Conservation (phyloP, 2,113 vertebrate species). For the Chlamydotis undulata region DNA sequence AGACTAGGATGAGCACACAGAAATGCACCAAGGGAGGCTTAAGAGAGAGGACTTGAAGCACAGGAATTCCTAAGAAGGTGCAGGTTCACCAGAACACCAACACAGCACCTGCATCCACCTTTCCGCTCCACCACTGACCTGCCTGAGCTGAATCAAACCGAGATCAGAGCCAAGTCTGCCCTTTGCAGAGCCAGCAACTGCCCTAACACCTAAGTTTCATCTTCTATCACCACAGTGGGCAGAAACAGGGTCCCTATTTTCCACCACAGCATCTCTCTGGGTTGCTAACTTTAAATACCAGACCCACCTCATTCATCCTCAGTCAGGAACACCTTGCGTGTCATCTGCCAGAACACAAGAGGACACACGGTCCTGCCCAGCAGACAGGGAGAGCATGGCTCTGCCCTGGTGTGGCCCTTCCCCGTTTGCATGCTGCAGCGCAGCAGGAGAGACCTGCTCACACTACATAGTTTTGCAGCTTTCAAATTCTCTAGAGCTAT, state of each 20-base stretch:
- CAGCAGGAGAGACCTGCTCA: accelerated
- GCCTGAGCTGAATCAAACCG: not conserved
- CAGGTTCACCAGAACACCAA: not conserved
- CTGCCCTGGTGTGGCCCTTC: not conserved
- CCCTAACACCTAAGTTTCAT: not conserved
- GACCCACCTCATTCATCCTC: accelerated
- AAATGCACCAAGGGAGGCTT: not conserved
- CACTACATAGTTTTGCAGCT: accelerated
- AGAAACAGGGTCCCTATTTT: not conserved
- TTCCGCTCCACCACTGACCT: not conserved
- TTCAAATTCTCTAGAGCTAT: accelerated
- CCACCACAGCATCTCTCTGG: not conserved
- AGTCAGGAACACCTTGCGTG: not conserved
- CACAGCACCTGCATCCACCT: not conserved
- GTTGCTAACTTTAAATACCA: accelerated
- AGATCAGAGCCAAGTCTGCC: accelerated
- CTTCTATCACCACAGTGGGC: not conserved
- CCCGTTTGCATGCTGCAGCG: accelerated
- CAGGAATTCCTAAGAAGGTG: not conserved
- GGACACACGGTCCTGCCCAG: no score
- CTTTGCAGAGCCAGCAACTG: not conserved
- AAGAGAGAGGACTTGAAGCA: not conserved
- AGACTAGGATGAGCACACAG: not conserved
- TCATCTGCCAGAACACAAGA: not conserved
- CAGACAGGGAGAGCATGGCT: not conserved